Evolutionary conservation across 64 coral and sea anemone species (phyloP).

Genomic region (Montipora efflorescens): DNA sequence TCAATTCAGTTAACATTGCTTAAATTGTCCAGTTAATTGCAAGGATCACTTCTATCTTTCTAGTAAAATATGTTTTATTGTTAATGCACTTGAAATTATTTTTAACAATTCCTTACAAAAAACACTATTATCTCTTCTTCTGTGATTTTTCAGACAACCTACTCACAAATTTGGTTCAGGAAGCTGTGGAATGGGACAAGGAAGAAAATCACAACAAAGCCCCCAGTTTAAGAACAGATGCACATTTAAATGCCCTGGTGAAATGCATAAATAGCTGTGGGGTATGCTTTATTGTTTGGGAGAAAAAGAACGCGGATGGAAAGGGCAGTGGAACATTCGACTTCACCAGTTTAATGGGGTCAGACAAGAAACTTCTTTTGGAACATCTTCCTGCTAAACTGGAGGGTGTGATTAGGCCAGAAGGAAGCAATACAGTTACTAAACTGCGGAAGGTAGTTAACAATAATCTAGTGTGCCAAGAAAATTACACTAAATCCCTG

Average conservation of each 20-base stretch:
- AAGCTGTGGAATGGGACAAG: constrained; percentile 45
- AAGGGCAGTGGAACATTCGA: constrained; percentile 1
- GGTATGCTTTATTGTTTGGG: constrained; percentile 34
- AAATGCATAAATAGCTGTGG: constrained; percentile 65
- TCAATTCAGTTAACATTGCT: no score
- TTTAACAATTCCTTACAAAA: no score
- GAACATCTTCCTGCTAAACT: no score
- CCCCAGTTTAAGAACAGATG: neutral
- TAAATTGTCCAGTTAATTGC: no score
- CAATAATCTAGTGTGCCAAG: no score
- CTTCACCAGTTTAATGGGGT: constrained; percentile 71
- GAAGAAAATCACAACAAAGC: constrained; percentile 32
- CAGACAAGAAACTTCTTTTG: constrained; percentile 51
- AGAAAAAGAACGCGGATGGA: constrained; percentile 30
- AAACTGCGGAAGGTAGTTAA: no score
- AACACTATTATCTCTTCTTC: neutral
- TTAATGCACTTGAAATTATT: no score
- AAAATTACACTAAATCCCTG: no score
- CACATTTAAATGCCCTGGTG: constrained; percentile 26
- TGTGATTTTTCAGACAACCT: constrained; percentile 27
- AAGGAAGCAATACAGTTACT: no score
- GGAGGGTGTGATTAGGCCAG: no score
- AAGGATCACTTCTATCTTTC: no score
- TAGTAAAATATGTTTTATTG: no score
- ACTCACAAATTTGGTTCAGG: neutral